These are phyloP conservation scores for Lerista edwardsae DNA, from an alignment of 2,797 vertebrate species.

Conservation along the genomic window DNA sequence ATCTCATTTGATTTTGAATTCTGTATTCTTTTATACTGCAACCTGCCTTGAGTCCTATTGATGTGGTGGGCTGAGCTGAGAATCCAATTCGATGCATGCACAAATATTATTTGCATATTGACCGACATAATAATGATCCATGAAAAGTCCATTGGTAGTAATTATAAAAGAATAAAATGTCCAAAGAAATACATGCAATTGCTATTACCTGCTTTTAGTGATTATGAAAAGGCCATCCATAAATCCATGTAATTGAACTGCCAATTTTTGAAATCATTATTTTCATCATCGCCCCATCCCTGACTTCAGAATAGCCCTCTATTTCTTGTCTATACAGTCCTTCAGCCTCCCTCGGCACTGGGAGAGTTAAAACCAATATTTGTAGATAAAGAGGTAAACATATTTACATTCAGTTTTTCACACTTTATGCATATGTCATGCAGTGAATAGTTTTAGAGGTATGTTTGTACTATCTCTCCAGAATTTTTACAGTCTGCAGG, in stretches of 20 bases:
- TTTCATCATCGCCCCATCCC: slow-evolving; percentile 38
- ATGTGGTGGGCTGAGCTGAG: not conserved
- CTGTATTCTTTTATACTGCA: not conserved
- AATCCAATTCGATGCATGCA: slow-evolving; percentile 1
- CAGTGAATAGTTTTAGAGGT: slow-evolving; percentile 84
- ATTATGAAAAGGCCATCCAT: slow-evolving; percentile 19
- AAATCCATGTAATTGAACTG: slow-evolving; percentile 31
- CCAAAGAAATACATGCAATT: slow-evolving; percentile 56
- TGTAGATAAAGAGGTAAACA: slow-evolving; percentile 85
- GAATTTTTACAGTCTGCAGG: slow-evolving; percentile 85
- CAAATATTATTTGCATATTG: not conserved
- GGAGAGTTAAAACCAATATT: slow-evolving; percentile 81
- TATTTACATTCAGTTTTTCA: slow-evolving; percentile 85
- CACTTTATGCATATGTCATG: slow-evolving; percentile 86
- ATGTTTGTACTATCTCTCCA: slow-evolving; percentile 87
- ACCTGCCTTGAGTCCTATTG: not conserved
- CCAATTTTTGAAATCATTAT: slow-evolving; percentile 49
- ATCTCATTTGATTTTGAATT: slow-evolving; percentile 1
- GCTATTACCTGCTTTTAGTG: slow-evolving; percentile 45
- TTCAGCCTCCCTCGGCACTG: slow-evolving; percentile 36
- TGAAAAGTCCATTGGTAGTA: slow-evolving; percentile 24
- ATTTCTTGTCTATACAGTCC: not conserved
- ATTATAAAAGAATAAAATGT: slow-evolving; percentile 46
- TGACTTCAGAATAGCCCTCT: slow-evolving; percentile 12
- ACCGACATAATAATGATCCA: not conserved